A percentile compares a stretch with the other conserved stretches of the same genome.
Conservation (phyloP, 1,140 invertebrate species). For the Copidosoma floridanum region DNA sequence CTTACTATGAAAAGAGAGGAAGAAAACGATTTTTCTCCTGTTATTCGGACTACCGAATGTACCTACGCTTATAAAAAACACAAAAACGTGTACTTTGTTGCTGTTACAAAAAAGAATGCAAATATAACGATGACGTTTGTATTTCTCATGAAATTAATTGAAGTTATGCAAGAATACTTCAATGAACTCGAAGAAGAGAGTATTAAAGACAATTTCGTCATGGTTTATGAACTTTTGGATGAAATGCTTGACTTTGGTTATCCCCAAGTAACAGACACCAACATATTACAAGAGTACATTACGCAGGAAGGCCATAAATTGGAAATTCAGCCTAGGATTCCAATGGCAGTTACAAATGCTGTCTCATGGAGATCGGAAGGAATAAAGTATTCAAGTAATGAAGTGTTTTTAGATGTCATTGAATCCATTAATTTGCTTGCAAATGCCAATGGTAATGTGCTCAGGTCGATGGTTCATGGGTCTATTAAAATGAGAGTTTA, state of each 20-base stretch:
- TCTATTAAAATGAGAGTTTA: constrained; percentile 99
- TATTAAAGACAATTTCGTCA: constrained; percentile 98
- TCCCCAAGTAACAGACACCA: constrained; percentile 98
- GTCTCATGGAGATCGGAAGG: constrained; percentile 99
- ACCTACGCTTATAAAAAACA: constrained; percentile 98
- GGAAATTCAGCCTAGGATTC: constrained; percentile 93
- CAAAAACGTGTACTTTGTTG: constrained; percentile 97
- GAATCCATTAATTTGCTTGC: constrained; percentile 98
- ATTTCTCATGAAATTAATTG: constrained; percentile 96
- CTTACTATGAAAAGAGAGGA: constrained; percentile 98
- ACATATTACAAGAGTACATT: constrained; percentile 98
- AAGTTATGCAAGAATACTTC: constrained; percentile 98
- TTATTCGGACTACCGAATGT: constrained; percentile 85
- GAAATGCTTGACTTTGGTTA: constrained; percentile 99
- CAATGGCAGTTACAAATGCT: constrained; percentile 98
- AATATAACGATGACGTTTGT: constrained; percentile 96
- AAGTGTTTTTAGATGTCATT: constrained; percentile 99
- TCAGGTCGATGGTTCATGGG: constrained; percentile 97
- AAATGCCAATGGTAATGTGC: constrained; percentile 96
- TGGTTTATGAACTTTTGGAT: constrained; percentile 97
- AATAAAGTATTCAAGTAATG: constrained; percentile 99
- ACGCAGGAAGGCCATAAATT: constrained; percentile 98
- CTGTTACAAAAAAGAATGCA: constrained; percentile 95
- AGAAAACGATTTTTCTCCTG: constrained; percentile 89
- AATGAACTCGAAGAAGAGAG: constrained; percentile 99